These are phyloP conservation scores for Anguilla rostrata DNA, from an alignment of 2,113 vertebrate genomes.

Conservation along the genomic window DNA sequence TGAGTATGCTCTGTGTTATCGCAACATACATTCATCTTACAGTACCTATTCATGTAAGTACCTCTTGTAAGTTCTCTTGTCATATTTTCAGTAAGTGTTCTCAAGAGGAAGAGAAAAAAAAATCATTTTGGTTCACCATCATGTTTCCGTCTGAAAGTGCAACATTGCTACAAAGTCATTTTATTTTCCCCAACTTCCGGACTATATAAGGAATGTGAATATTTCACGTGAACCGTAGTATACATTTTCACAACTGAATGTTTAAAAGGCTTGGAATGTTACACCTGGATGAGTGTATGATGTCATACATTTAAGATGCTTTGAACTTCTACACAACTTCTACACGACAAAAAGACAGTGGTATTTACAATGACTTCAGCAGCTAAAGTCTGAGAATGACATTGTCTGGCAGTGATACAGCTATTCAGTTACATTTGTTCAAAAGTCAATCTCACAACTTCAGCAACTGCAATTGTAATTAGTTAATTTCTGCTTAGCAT, in stretches of 20 bases:
- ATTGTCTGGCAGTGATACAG: constrained; percentile 23
- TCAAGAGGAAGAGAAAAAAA: neutral
- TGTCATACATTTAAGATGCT: neutral
- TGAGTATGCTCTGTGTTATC: neutral
- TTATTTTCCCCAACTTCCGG: constrained; percentile 11
- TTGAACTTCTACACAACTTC: neutral
- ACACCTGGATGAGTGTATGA: neutral
- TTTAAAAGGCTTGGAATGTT: neutral
- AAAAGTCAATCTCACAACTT: neutral
- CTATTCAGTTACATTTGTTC: neutral
- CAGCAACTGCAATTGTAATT: neutral
- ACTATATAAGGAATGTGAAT: neutral
- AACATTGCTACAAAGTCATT: constrained; percentile 63
- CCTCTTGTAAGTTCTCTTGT: neutral
- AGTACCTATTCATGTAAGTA: neutral
- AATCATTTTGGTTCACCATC: neutral
- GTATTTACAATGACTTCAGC: constrained; percentile 4
- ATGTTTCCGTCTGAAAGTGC: constrained; percentile 59
- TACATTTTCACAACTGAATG: neutral
- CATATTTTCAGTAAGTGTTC: neutral
- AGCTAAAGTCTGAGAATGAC: neutral
- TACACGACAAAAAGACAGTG: constrained; percentile 9
- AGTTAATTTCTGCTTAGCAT: too few species aligned
- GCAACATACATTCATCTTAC: neutral
- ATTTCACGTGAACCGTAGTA: neutral